Evolutionary conservation across 1,140 invertebrate species (phyloP).

Genomic region (Pogonomyrmex californicus): DNA sequence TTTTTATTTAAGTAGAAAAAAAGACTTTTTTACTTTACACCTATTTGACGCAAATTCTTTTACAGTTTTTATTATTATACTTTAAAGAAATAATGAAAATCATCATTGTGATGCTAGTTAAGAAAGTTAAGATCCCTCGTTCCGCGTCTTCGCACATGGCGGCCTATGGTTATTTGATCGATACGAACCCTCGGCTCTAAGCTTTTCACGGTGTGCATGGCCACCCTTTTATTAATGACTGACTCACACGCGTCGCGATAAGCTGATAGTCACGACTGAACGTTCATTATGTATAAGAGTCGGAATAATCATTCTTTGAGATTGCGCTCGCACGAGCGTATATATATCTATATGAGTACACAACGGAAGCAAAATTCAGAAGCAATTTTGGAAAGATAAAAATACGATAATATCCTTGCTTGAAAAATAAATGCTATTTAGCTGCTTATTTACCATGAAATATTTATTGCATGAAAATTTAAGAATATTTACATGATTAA

Average conservation of each 20-base stretch:
- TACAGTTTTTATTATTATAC: constrained; percentile 8
- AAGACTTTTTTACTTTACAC: not conserved
- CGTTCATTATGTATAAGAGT: constrained; percentile 35
- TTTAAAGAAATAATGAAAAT: constrained; percentile 25
- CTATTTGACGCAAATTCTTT: not conserved
- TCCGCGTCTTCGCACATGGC: constrained; percentile 70
- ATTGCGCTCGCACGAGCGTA: constrained; percentile 45
- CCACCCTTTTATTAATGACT: constrained; percentile 75
- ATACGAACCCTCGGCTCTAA: constrained; percentile 73
- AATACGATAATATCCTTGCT: not conserved
- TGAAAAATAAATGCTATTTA: not conserved
- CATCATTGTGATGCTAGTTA: constrained; percentile 14
- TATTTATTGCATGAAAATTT: not conserved
- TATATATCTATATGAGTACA: constrained; percentile 29
- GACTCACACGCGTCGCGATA: constrained; percentile 76
- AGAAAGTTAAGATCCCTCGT: constrained; percentile 57
- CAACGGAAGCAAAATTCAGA: constrained; percentile 4
- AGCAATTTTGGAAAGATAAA: constrained; percentile 22
- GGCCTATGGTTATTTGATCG: constrained; percentile 78
- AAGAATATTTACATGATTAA: not conserved
- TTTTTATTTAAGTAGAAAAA: not conserved
- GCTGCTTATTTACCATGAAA: not conserved
- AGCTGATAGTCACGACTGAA: constrained; percentile 72
- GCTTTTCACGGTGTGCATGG: constrained; percentile 66
- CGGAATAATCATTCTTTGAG: constrained; percentile 58